phyloP scores from a whole-genome alignment of 2,888 invertebrate genomes.

The Nomada fucata region DNA sequence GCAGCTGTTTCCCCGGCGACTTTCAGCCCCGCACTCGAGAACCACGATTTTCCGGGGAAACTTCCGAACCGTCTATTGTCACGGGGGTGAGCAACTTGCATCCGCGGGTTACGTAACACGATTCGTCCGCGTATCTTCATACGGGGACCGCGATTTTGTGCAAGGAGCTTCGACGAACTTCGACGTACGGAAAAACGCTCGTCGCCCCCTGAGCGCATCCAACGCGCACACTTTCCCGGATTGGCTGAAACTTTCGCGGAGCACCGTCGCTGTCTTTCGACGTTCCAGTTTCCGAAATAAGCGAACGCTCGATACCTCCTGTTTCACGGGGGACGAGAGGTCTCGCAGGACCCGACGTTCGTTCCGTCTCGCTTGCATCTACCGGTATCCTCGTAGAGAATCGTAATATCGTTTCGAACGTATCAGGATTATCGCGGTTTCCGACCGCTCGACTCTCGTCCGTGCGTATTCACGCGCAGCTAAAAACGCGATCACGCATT shows the following conservation, averaged over 20 bases:
- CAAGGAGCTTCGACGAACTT: neutral
- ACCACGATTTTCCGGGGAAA: slow-evolving; percentile 33
- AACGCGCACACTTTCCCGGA: neutral
- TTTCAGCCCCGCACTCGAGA: slow-evolving; percentile 6
- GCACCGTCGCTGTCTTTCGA: neutral
- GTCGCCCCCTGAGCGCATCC: neutral
- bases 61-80: slow-evolving; percentile 22
- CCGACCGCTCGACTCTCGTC: too few species aligned
- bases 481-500: too few species aligned
- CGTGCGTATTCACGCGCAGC: too few species aligned
- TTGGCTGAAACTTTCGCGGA: neutral
- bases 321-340: neutral
- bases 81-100: slow-evolving; percentile 23
- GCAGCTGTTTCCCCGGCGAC: slow-evolving; percentile 37
- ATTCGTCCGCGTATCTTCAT: slow-evolving; percentile 5
- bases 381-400: too few species aligned
- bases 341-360: neutral
- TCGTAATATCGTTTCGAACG: too few species aligned
- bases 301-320: neutral
- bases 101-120: slow-evolving; percentile 38
- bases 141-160: slow-evolving; percentile 9
- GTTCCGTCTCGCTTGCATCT: neutral
- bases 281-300: neutral
- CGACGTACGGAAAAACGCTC: neutral
- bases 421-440: too few species aligned